These are phyloP conservation scores for Dermatophagoides farinae DNA, from an alignment of 1,140 invertebrate species.

Conservation along the genomic window DNA sequence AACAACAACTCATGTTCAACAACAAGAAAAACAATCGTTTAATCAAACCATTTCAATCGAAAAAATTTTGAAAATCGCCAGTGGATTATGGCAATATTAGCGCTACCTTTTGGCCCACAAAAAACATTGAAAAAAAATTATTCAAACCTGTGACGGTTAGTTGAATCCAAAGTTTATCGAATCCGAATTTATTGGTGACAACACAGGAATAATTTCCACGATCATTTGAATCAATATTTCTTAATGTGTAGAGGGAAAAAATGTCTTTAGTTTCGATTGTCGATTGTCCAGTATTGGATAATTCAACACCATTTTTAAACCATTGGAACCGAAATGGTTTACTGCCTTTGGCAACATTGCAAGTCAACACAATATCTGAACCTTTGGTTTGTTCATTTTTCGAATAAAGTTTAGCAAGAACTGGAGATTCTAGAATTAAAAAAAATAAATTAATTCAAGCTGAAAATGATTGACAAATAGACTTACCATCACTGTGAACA, in stretches of 20 bases:
- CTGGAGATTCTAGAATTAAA: neutral
- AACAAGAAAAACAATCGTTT: no score
- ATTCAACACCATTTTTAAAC: neutral
- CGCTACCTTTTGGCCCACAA: neutral
- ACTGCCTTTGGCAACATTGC: neutral
- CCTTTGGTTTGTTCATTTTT: neutral
- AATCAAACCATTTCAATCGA: no score
- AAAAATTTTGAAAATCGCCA: no score
- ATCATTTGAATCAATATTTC: neutral
- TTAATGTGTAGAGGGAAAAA: neutral
- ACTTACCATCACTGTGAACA: neutral
- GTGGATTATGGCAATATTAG: neutral
- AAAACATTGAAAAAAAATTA: neutral
- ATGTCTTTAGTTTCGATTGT: neutral
- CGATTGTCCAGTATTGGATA: neutral
- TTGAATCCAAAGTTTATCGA: neutral
- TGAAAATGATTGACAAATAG: neutral
- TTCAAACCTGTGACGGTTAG: neutral
- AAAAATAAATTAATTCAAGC: neutral
- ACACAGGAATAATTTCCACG: constrained; percentile 6
- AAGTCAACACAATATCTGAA: neutral
- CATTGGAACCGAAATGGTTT: constrained; percentile 1
- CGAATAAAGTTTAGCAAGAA: neutral
- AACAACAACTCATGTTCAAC: no score
- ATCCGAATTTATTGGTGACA: neutral